Evolutionary conservation across 92 coral and sea anemone species (phyloP).

Genomic region (Zoanthus sansibaricus): DNA sequence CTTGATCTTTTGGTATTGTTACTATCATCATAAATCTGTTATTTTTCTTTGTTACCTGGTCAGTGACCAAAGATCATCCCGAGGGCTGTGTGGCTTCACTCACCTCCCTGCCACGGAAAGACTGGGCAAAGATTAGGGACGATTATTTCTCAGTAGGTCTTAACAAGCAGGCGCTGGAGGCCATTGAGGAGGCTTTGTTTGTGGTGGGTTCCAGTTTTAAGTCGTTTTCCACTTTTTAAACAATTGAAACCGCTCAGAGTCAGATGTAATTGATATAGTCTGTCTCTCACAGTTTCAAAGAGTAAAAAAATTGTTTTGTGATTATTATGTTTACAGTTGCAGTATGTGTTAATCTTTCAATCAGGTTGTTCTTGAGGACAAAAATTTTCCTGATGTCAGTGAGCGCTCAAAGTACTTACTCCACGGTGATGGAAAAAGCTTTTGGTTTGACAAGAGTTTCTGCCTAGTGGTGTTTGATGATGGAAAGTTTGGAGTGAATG

Average conservation of each 20-base stretch:
- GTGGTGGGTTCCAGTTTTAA: constrained; percentile 70
- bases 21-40: neutral
- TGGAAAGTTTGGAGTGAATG: constrained; percentile 94
- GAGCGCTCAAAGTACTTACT: constrained; percentile 90
- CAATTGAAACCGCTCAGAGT: neutral
- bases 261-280: no score
- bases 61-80: constrained; percentile 81
- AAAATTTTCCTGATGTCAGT: constrained; percentile 67
- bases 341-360: no score
- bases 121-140: constrained; percentile 88
- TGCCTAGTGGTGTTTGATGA: constrained; percentile 84
- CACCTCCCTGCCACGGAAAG: constrained; percentile 89
- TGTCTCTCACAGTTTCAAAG: neutral
- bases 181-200: constrained; percentile 94
- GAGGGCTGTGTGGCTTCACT: constrained; percentile 94
- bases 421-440: constrained; percentile 94
- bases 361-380: constrained; percentile 87
- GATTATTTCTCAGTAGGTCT: constrained; percentile 89
- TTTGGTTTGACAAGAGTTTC: constrained; percentile 98
- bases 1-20: neutral
- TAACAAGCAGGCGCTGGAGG: constrained; percentile 80
- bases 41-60: neutral
- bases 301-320: neutral
- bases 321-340: no score
- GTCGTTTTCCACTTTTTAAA: neutral